Conservation (phyloP, 2,113 vertebrate genomes). For the Brachyhypopomus occidentalis region DNA sequence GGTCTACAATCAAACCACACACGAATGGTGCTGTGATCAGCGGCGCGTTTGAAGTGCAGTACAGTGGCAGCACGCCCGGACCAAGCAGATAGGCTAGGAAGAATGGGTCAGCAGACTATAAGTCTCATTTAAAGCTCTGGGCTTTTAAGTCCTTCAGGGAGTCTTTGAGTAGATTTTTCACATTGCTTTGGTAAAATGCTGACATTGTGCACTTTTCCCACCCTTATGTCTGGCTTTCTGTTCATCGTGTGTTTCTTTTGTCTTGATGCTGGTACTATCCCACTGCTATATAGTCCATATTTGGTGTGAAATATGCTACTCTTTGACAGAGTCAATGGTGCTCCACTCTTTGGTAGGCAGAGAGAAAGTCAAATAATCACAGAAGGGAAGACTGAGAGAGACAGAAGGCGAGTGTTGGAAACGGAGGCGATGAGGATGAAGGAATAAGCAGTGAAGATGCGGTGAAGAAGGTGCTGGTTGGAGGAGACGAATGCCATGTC, state of each 20-base stretch:
- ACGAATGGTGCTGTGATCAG: conserved; percentile 60
- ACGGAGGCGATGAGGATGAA: not conserved
- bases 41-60: conserved; percentile 38
- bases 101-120: conserved; percentile 21
- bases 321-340: not conserved
- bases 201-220: not conserved
- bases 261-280: not conserved
- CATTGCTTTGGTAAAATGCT: not conserved
- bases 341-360: not conserved
- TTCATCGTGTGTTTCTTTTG: not conserved
- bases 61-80: conserved; percentile 24
- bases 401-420: conserved; percentile 11
- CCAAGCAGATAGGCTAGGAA: conserved; percentile 28
- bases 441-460: not conserved
- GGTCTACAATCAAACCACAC: conserved; percentile 48
- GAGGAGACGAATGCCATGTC: not conserved
- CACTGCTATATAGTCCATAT: not conserved
- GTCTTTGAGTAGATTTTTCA: not conserved
- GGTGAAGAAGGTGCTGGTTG: not conserved
- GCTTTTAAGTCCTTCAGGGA: not conserved
- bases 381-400: conserved; percentile 22
- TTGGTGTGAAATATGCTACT: not conserved
- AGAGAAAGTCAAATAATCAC: too few species aligned
- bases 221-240: conserved; percentile 17
- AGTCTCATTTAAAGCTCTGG: conserved; percentile 27